Conservation (phyloP, 2,113 vertebrate genomes). For the Silurus asotus region DNA sequence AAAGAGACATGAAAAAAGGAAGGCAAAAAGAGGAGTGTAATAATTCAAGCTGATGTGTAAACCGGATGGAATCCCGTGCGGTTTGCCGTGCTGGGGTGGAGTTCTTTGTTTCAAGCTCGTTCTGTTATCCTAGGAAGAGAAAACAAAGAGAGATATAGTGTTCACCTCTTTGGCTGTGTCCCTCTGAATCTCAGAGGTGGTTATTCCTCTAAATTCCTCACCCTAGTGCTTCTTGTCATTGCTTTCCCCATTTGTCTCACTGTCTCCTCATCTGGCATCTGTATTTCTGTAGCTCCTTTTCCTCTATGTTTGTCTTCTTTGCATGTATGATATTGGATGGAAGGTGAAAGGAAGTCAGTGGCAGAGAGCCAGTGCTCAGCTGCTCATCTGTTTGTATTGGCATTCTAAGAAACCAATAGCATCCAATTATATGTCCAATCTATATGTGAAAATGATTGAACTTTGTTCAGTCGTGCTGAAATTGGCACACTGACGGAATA, state of each 20-base stretch:
- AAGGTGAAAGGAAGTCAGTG: slow-evolving; percentile 51
- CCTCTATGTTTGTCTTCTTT: slow-evolving; percentile 53
- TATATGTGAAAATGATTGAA: not conserved
- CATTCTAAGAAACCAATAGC: slow-evolving; percentile 49
- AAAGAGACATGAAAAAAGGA: slow-evolving; percentile 48
- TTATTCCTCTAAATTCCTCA: slow-evolving; percentile 41
- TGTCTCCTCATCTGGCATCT: slow-evolving; percentile 36
- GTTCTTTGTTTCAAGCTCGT: slow-evolving; percentile 55
- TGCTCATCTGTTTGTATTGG: slow-evolving; percentile 38
- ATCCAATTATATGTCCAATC: slow-evolving; percentile 60
- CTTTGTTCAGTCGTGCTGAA: not conserved
- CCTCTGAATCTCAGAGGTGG: slow-evolving; percentile 36
- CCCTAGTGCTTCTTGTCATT: slow-evolving; percentile 54
- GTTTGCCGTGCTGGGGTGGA: slow-evolving; percentile 44
- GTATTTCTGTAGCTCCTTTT: slow-evolving; percentile 28
- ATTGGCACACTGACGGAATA: not conserved
- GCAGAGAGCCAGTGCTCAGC: slow-evolving; percentile 49
- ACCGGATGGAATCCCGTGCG: slow-evolving; percentile 54
- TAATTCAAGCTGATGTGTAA: slow-evolving; percentile 56
- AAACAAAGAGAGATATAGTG: slow-evolving; percentile 49
- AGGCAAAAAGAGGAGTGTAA: slow-evolving; percentile 57
- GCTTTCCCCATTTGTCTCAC: slow-evolving; percentile 40
- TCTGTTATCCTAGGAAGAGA: slow-evolving; percentile 38
- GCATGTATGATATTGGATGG: slow-evolving; percentile 52
- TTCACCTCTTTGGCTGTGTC: slow-evolving; percentile 50